Evolutionary conservation across 2,113 vertebrate species (phyloP), one percentile per base, ranked within the genome.

Genomic region (Gobiocypris rarus): DNA sequence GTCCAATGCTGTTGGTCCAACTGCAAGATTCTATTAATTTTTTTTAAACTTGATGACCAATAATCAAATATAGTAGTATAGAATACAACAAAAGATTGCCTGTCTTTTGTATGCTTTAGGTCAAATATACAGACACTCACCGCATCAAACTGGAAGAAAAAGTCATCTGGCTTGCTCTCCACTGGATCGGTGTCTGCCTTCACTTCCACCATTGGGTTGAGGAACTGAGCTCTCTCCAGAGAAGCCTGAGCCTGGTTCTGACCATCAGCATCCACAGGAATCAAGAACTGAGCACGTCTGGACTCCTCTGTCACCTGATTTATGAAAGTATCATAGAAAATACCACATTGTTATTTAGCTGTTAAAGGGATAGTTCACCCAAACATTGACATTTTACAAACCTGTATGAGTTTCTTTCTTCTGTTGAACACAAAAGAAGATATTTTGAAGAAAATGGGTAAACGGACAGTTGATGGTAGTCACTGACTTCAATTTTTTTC

Each of bases 191-290:
- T 86, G 85, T 98, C 96, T 0, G 95, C 97, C 8, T 95, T 95
- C 22, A 99, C 97, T 0, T 97, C 94, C 69, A 99, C 98, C 97
- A 98, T 99, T 0, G 98, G 98, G 83, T 99, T 99, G 71, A 99
- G 97, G 86, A 95, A 97, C 93, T 98, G 97, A 0, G 96, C 97
- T 10, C 97, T 93, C 81, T 96, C 96, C 92, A 98, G 82, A 0
- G 97, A 98, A 0, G 97, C 97, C 88, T 94, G 92, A 0, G 97
- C 97, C 9, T 95, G 91, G 82, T 98, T 98, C 70, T 92, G 92
- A 28, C 96, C 97, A 86, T 90, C 71, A 28, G 95, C 96, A 0
- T 95, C 95, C 31, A 84, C 93, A 0, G 96, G 97, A 26, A 97
- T 94, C 52, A 99, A 93, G 90, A 99, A 99, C 88, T 99, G 97